Percentiles rank a stretch among this genome's conserved stretches.
phyloP scores from a whole-genome alignment of 2,113 vertebrate species.

The Psophia crepitans region DNA sequence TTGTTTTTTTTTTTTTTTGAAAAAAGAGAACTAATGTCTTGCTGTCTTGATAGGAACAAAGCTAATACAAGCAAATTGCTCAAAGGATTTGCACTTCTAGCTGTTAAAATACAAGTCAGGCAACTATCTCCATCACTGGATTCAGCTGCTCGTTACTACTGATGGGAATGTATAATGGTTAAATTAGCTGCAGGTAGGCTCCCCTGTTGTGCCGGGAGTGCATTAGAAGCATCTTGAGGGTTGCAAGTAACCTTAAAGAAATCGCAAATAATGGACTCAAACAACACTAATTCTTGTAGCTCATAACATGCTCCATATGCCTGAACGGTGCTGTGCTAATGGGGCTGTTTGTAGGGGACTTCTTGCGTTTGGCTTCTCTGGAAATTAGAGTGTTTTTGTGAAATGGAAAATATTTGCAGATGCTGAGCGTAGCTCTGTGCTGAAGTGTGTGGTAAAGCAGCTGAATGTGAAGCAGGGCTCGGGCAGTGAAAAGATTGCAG shows the following conservation, averaged over 20 bases:
- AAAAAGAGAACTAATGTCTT: neutral
- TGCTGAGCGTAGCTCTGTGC: neutral
- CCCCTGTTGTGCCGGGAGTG: neutral
- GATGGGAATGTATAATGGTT: neutral
- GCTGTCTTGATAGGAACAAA: neutral
- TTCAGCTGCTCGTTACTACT: neutral
- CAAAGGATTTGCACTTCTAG: neutral
- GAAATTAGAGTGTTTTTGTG: neutral
- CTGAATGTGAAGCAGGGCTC: fast-evolving
- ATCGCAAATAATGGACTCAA: neutral
- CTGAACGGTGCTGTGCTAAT: neutral
- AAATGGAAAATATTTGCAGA: neutral
- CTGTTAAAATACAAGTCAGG: neutral
- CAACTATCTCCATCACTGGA: neutral
- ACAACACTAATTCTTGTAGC: neutral
- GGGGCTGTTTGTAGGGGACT: neutral
- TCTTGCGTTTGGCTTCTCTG: neutral
- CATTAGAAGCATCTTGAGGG: slow-evolving; percentile 3
- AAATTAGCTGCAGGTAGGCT: slow-evolving; percentile 28
- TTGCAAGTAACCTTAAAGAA: neutral
- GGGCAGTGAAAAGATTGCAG: neutral
- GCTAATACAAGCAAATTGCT: neutral
- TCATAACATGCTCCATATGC: neutral
- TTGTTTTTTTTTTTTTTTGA: no score
- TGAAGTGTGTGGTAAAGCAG: neutral